Evolutionary conservation across 2,113 vertebrate genomes (phyloP).

Genomic region (Hymenochirus boettgeri): DNA sequence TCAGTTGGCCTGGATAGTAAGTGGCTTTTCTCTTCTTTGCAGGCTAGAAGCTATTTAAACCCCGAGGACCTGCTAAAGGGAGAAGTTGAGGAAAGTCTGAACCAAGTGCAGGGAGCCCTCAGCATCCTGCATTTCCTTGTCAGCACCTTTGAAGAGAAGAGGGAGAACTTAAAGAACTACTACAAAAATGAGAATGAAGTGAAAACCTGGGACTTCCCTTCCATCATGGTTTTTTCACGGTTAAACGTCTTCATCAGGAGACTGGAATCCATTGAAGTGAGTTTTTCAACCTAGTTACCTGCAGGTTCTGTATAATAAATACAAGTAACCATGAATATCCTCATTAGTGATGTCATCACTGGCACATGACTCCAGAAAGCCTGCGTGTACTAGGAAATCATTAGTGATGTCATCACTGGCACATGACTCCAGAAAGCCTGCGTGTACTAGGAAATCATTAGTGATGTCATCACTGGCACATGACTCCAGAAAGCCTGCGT

Average conservation of each 20-base stretch:
- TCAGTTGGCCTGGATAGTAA: no score
- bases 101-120: constrained; percentile 63
- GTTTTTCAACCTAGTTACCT: constrained; percentile 20
- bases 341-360: no score
- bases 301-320: no score
- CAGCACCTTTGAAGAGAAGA: constrained; percentile 62
- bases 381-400: no score
- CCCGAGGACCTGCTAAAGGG: constrained; percentile 82
- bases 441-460: no score
- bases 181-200: constrained; percentile 59
- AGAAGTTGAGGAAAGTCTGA: constrained; percentile 74
- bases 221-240: constrained; percentile 66
- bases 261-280: constrained; percentile 69
- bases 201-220: constrained; percentile 74
- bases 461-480: no score
- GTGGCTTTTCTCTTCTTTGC: no score
- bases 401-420: no score
- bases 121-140: constrained; percentile 69
- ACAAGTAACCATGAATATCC: no score
- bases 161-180: constrained; percentile 62
- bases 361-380: no score
- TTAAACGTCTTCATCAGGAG: constrained; percentile 72
- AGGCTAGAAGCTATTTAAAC: constrained; percentile 73
- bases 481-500: no score
- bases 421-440: no score